A percentile compares a stretch with the other conserved stretches of the same genome.
Conservation (phyloP, 2,113 vertebrate species). For the Toxotes chatareus region DNA sequence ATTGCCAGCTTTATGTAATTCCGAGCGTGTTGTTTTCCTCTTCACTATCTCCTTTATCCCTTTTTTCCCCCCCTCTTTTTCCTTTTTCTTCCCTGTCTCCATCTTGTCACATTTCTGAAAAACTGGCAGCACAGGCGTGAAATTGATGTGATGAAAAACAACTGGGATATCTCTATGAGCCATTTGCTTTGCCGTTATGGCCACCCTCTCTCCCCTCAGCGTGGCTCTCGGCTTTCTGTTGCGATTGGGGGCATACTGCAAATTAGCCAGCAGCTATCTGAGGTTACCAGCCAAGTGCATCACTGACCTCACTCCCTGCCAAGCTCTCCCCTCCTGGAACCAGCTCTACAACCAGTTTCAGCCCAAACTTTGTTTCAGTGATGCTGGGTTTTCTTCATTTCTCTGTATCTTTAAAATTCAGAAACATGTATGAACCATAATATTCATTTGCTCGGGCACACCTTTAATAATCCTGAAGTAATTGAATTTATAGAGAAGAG, state of each 20-base stretch:
- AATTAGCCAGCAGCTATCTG: conserved; percentile 82
- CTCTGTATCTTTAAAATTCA: conserved; percentile 25
- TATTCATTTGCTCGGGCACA: conserved; percentile 40
- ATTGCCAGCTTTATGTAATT: conserved; percentile 45
- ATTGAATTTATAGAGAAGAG: conserved; percentile 59
- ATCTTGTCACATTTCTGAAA: conserved; percentile 70
- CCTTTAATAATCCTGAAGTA: conserved; percentile 60
- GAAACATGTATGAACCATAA: conserved; percentile 26
- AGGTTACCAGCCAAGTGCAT: conserved; percentile 76
- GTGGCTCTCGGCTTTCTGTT: conserved; percentile 64
- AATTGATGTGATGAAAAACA: conserved; percentile 85
- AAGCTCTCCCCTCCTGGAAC: conserved; percentile 50
- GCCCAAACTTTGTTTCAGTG: conserved; percentile 47
- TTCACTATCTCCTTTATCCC: conserved; percentile 16
- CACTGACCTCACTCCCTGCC: conserved; percentile 65
- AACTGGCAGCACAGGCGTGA: conserved; percentile 71
- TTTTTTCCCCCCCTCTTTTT: neutral
- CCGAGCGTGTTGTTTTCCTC: conserved; percentile 37
- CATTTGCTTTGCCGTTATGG: conserved; percentile 78
- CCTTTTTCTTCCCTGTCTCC: conserved; percentile 37
- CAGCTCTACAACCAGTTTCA: conserved; percentile 13
- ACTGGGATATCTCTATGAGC: conserved; percentile 82
- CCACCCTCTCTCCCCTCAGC: conserved; percentile 66
- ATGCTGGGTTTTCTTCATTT: conserved; percentile 4
- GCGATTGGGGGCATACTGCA: conserved; percentile 76